Evolutionary conservation across 2,888 invertebrate species (phyloP), one percentile per base, ranked within the genome.

Genomic region (Megalurothrips usitatus): DNA sequence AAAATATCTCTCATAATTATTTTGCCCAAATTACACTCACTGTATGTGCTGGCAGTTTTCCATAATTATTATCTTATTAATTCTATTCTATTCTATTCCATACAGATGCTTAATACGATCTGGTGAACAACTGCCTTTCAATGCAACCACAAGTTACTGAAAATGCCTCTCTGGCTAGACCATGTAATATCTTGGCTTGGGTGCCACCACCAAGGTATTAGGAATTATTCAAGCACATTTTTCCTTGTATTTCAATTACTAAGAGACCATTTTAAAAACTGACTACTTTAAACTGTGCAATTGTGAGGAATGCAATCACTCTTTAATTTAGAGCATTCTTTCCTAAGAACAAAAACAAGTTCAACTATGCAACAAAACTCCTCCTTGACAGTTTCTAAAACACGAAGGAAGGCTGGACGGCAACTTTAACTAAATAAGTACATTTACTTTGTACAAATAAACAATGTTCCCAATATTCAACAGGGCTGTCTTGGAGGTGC

Each of bases 341-440:
- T 58, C 6, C 58, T 58, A n/a, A 17, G n/a, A 58, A 58, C 58
- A 58, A n/a, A n/a, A 58, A 17, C n/a, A 58, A 58, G 19, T 58
- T 58, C 8, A 26, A 75, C 12, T 26, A 26, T 26, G n/a, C 12
- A 26, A 26, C 26, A 26, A 75, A 10, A 26, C 68, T 75, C 68
- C 26, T 26, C 23, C 12, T 11, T 8, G 23, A 11, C 23, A 10
- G 68, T 26, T 75, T 75, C 68, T 75, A 75, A 75, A 75, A 75
- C 68, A 75, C 26, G 9, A 23, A 8, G 68, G 68, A 75, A 75
- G 68, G 68, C 23, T 75, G 68, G 68, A 75, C 68, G 68, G 68
- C 68, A 75, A 75, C 26, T 75, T 75, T 75, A 75, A 75, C 68
- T 23, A 75, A 75, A 75, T 75, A 75, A 75, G 26, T 75, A 75